phyloP scores from a whole-genome alignment of 2,797 vertebrate genomes.

The Myotis planiceps region DNA sequence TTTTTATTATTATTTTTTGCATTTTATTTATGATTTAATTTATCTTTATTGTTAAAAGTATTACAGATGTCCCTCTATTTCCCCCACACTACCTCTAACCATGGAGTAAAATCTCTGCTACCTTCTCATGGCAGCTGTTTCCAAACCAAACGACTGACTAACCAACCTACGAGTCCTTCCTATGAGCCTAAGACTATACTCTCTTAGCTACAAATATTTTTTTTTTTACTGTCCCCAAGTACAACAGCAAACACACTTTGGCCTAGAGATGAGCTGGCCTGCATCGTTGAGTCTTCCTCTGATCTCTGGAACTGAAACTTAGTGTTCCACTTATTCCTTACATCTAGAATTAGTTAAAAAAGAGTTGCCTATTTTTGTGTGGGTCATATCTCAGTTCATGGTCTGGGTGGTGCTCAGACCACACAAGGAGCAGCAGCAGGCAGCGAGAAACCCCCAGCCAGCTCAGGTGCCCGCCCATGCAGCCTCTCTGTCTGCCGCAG shows the following conservation, averaged over 20 bases:
- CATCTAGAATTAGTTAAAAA: neutral
- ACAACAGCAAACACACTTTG: neutral
- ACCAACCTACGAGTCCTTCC: neutral
- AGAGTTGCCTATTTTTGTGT: neutral
- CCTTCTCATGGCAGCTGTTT: neutral
- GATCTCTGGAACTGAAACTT: neutral
- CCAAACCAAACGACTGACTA: neutral
- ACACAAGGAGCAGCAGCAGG: neutral
- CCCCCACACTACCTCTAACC: neutral
- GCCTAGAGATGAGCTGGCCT: neutral
- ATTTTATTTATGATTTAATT: too few relatives aligned
- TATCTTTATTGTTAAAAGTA: too few relatives aligned
- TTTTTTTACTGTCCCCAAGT: neutral
- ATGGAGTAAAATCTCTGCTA: neutral
- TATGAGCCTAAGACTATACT: neutral
- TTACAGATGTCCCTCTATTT: too few relatives aligned
- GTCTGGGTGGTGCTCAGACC: neutral
- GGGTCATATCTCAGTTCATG: neutral
- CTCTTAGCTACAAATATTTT: neutral
- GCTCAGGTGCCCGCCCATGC: accelerated
- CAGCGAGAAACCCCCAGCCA: neutral
- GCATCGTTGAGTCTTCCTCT: neutral
- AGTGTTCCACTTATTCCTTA: neutral
- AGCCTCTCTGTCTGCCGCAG: too few relatives aligned
- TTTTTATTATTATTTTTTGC: neutral